Base-by-base conservation (phyloP, 2,797 vertebrate genomes). In the Chrosomus eos region DNA sequence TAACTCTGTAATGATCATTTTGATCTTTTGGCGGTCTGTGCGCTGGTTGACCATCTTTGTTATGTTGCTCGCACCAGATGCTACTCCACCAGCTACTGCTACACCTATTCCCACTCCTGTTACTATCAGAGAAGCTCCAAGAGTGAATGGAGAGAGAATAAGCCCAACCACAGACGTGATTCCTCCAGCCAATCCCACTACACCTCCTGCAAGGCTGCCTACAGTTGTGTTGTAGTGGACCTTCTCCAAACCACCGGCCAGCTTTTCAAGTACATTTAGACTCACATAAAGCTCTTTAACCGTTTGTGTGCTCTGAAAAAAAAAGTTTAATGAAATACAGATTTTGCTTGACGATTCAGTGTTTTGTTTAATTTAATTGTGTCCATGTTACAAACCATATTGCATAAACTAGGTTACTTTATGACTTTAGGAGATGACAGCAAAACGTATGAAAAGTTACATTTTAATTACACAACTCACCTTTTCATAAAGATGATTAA, bases 1-100 rank as follows among this genome's bases (percentile, higher is more conserved):
- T 88, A 94, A 95, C 21, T 45, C 87, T 78, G 92, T n/a, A n/a
- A 95, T 92, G 89, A 94, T 93, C 87, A 92, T 93, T 89, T 94
- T 92, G 80, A 95, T 36, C 82, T 90, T 92, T 83, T 92, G 93
- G 0, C 93, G 89, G 86, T 94, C 93, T 87, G 85, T 90, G 75
- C 77, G 92, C 72, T 92, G 93, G 82, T n/a, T 93, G n/a, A 94
- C 90, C 0, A 91, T 90, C 38, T 95, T 93, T 0, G 92, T 93
- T 81, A 95, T 92, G 1, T 94, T 95, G 6, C 94, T 94, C 0
- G 90, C 89, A 0, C 92, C 94, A 2, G 93, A 91, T 3, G 94
- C 89, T 74, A 95, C 87, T 88, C 93, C 94, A 60, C 95, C 95
- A 0, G 92, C 93, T 0, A 92, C 92, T 3, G 93, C 92, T 55